Base-by-base conservation (phyloP, 92 coral and sea anemone genomes). In the Micromussa lordhowensis region DNA sequence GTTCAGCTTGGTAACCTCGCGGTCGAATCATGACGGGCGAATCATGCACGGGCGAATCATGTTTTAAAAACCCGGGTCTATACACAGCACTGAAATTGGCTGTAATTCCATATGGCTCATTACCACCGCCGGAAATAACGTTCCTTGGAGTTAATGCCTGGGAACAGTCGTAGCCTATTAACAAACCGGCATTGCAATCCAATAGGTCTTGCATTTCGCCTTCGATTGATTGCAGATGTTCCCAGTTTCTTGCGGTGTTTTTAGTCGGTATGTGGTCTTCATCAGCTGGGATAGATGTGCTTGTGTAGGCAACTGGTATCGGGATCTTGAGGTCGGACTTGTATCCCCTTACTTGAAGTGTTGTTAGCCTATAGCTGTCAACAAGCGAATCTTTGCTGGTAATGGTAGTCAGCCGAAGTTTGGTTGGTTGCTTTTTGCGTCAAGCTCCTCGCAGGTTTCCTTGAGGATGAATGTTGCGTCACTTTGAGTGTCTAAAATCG, bases 81-180 rank as follows among this genome's bases (percentile, higher is more conserved):
- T n/a, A n/a, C n/a, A n/a, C n/a, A n/a, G n/a, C n/a, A n/a, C n/a
- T n/a, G n/a, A n/a, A n/a, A n/a, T n/a, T n/a, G n/a, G n/a, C n/a
- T n/a, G n/a, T 80, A 35, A 80, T 64, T 14, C 51, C 84, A 61
- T 80, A 80, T 24, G 74, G 72, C 55, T 81, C 30, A 16, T 59
- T 80, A 14, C 0, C 1, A 19, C 58, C 19, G 14, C 83, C 83
- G 3, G 71, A 0, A 18, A 80, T 58, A 29, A 80, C 72, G 58
- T 80, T 51, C 58, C 83, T 81, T 66, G 85, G 85, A 57, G 54
- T 64, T 24, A 81, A 66, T 0, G 75, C 89, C 88, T 79, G 82
- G 3, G 64, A 78, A 29, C 82, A 78, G 63, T 77, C 81, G 29
- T 31, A 76, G 40, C 80, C 80, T 5, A 76, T 76, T 2, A 76